These are phyloP conservation scores for Acanthis flammea DNA, from an alignment of 2,797 vertebrate genomes.

Conservation along the genomic window DNA sequence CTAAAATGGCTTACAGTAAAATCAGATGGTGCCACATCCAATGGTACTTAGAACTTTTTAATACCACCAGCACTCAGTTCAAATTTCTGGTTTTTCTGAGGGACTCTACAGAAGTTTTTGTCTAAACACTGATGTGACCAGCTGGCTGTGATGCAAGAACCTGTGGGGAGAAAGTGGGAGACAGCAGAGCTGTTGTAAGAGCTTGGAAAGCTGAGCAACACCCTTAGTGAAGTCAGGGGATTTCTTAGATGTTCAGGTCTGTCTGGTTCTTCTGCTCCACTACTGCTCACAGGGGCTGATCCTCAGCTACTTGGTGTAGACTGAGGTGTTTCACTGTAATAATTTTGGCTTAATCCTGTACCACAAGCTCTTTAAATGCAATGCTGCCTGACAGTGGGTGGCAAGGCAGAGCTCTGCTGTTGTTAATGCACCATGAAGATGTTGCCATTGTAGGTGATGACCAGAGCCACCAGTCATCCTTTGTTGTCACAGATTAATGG, in stretches of 20 bases:
- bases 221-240: background rate
- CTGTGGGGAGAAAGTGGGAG: background rate
- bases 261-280: background rate
- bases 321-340: background rate
- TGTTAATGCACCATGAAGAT: background rate
- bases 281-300: background rate
- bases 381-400: background rate
- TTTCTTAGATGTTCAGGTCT: background rate
- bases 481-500: background rate
- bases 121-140: background rate
- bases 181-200: background rate
- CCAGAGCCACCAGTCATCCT: background rate
- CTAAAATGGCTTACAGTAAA: background rate
- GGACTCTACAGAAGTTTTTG: background rate
- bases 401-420: background rate
- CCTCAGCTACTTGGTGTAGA: background rate
- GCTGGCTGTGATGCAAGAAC: background rate
- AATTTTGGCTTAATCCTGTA: background rate
- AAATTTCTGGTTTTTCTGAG: background rate
- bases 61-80: background rate
- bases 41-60: background rate
- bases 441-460: fast-evolving
- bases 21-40: background rate
- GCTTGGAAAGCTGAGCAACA: background rate
- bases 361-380: background rate